phyloP scores from a whole-genome alignment of 2,888 invertebrate species.

The Pheosia gnoma region DNA sequence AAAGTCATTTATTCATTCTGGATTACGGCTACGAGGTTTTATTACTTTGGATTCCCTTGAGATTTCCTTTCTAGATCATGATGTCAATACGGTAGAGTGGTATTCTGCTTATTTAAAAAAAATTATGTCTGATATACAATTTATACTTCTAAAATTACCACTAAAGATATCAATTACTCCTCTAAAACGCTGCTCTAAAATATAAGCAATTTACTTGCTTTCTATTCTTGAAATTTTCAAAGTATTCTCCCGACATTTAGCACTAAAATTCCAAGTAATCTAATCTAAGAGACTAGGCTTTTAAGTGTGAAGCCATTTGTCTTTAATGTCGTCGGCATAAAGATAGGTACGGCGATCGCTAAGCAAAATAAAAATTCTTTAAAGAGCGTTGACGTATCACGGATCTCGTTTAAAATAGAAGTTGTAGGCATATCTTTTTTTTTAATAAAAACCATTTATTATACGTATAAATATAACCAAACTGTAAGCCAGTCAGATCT shows the following conservation, averaged over 20 bases:
- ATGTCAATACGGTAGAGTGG: background rate
- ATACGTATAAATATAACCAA: no score
- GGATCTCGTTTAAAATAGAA: no score
- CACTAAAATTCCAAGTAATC: constrained; percentile 13
- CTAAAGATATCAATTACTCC: background rate
- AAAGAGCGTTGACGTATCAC: background rate
- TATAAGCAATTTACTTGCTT: background rate
- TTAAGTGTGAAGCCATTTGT: constrained; percentile 15
- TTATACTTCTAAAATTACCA: background rate
- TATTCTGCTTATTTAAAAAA: no score
- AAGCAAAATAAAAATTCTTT: background rate
- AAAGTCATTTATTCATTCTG: constrained; percentile 36
- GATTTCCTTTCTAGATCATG: background rate
- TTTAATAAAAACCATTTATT: no score
- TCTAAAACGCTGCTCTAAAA: background rate
- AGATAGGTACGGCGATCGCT: constrained; percentile 6
- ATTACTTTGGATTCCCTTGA: background rate
- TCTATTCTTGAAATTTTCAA: background rate
- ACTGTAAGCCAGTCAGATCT: no score
- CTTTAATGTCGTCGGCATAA: constrained; percentile 11
- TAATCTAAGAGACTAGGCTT: constrained; percentile 13
- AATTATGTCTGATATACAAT: no score
- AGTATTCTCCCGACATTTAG: constrained; percentile 6
- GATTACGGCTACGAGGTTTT: constrained; percentile 15
- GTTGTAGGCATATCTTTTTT: no score